Evolutionary conservation across 2,113 vertebrate genomes (phyloP).

Genomic region (Amphiprion ocellaris): DNA sequence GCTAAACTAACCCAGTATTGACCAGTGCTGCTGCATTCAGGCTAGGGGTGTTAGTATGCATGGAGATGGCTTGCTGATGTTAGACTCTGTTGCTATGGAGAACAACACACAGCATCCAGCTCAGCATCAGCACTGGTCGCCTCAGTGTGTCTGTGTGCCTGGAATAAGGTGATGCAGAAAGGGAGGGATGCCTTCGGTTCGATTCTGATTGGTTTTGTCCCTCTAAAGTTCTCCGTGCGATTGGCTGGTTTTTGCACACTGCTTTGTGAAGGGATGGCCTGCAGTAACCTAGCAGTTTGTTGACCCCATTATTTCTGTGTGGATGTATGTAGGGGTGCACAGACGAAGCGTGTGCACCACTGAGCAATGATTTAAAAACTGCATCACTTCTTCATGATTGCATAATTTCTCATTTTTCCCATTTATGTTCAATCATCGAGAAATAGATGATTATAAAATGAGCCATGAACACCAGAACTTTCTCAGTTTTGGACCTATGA

Average conservation of each 20-base stretch:
- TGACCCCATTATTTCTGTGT: conserved; percentile 71
- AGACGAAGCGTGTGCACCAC: too few relatives aligned
- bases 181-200: conserved; percentile 53
- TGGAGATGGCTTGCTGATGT: conserved; percentile 67
- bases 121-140: conserved; percentile 61
- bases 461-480: too few relatives aligned
- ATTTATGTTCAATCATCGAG: too few relatives aligned
- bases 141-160: conserved; percentile 52
- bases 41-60: conserved; percentile 67
- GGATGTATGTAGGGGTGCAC: not conserved
- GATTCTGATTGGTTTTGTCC: conserved; percentile 61
- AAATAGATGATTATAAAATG: too few relatives aligned
- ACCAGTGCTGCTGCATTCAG: conserved; percentile 10
- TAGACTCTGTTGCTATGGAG: conserved; percentile 81
- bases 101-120: conserved; percentile 54
- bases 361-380: too few relatives aligned
- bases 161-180: conserved; percentile 57
- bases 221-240: conserved; percentile 43
- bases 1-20: not conserved
- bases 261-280: conserved; percentile 60
- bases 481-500: too few relatives aligned
- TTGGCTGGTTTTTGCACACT: conserved; percentile 58
- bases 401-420: too few relatives aligned
- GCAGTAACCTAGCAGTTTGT: conserved; percentile 78
- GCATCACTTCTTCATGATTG: too few relatives aligned